Conservation (phyloP, 2,113 vertebrate genomes). For the Oceanites oceanicus region DNA sequence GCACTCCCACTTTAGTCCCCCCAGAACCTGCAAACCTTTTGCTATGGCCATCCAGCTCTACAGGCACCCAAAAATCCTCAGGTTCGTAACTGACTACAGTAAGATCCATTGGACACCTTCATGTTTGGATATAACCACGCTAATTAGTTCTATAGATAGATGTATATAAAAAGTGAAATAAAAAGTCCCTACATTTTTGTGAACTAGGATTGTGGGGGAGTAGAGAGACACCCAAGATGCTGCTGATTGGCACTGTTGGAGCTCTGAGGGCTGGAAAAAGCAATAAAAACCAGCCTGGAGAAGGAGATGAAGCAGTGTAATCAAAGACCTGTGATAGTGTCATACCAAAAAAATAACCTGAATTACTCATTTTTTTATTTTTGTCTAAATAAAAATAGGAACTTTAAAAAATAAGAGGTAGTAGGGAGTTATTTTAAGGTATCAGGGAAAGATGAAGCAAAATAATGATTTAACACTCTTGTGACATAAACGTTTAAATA, state of each 20-base stretch:
- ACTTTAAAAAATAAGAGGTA: background rate
- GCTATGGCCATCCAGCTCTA: background rate
- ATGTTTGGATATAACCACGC: rapidly evolving
- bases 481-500: background rate
- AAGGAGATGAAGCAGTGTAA: background rate
- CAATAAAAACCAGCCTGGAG: background rate
- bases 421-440: background rate
- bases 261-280: background rate
- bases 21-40: too few relatives aligned
- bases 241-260: background rate
- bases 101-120: background rate
- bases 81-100: rapidly evolving
- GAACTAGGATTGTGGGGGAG: background rate
- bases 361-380: background rate
- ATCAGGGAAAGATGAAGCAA: background rate
- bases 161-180: background rate
- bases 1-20: background rate
- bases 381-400: background rate
- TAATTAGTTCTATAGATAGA: background rate
- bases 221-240: background rate
- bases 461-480: background rate
- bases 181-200: too few relatives aligned
- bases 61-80: background rate
- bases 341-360: background rate
- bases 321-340: background rate